Evolutionary conservation across 1,140 invertebrate species (phyloP), one percentile per base, ranked within the genome.

Genomic region (Atopsyche davidsoni): DNA sequence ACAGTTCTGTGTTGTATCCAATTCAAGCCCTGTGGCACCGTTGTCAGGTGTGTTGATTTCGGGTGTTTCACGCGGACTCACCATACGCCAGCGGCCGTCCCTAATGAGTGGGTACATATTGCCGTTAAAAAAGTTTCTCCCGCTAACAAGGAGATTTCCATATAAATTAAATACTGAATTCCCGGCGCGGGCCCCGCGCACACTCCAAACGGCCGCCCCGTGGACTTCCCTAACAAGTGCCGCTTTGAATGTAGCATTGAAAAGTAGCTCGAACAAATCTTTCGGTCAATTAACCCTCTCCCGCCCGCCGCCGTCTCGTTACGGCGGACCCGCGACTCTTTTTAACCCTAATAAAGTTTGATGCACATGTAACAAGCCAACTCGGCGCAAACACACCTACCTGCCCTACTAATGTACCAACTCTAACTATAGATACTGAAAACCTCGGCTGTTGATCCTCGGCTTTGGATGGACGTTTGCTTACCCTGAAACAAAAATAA

Each of bases 241-340:
- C 40, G 31, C 25, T 36, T 35, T 44, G 35, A 38, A 40, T 31
- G 42, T 41, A 34, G 36, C 45, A 49, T 49, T 49, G 23, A 18
- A 25, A 49, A 49, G 46, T 49, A 49, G 42, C 22, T 32, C 39
- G 24, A 46, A 55, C 41, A 40, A 50, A 49, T 50, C 53, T 55
- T 50, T 49, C 53, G 45, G 46, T 55, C 53, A 55, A 55, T 55
- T 55, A 55, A 55, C 36, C 53, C 23, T 46, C 35, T 36, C 22
- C 34, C 10, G 16, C 19, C 13, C n/a, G 18, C 40, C 23, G 2
- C 18, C 41, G 13, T 21, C 31, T 46, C 22, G 44, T 53, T 24
- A 46, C 36, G 40, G 25, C 21, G 32, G 11, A 32, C 43, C 21
- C 11, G 14, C 31, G 35, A 13, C 34, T 40, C 10, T 13, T 19